Evolutionary conservation across 1,140 invertebrate species (phyloP), one percentile per base, ranked within the genome.

Genomic region (Pogonomyrmex barbatus): DNA sequence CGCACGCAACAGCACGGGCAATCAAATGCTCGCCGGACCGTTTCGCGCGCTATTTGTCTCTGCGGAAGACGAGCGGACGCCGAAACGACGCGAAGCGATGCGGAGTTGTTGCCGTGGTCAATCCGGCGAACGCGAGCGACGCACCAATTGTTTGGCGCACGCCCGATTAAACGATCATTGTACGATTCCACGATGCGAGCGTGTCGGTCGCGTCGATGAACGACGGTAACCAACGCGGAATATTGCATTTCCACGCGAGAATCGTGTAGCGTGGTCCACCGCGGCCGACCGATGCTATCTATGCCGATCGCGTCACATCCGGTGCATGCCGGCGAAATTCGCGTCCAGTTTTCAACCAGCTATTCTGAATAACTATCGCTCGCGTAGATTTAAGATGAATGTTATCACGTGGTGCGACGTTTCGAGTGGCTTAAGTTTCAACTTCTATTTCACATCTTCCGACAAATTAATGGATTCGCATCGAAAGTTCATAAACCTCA

Each of bases 111-210:
- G 91, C 56, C 42, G 86, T 86, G 90, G 89, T 77, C 9, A 17
- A 45, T n/a, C 30, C 88, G 88, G 85, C 86, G 77, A 62, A 86
- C 76, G 87, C 87, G 50, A 87, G 88, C 85, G 87, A 86, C 86
- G 86, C 90, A 89, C 88, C 92, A 92, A 95, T 94, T 94, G 94
- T 95, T 95, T 92, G 94, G 92, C 92, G 90, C 93, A 94, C 91
- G 93, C 90, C 93, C 93, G 94, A 95, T 95, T 95, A 94, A 95
- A 94, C 92, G 94, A 94, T 94, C 92, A 93, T 93, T 93, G 90
- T 91, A 88, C 71, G 89, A 93, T 92, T 92, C 56, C 71, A 60
- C 90, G 78, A 50, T 73, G 84, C 87, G 88, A 91, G 91, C 87
- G 82, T 58, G 67, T 56, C 76, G 83, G 78, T 81, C 70, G 85